Evolutionary conservation across 2,113 vertebrate species (phyloP), one percentile per base, ranked within the genome.

Genomic region (Pipa parva): DNA sequence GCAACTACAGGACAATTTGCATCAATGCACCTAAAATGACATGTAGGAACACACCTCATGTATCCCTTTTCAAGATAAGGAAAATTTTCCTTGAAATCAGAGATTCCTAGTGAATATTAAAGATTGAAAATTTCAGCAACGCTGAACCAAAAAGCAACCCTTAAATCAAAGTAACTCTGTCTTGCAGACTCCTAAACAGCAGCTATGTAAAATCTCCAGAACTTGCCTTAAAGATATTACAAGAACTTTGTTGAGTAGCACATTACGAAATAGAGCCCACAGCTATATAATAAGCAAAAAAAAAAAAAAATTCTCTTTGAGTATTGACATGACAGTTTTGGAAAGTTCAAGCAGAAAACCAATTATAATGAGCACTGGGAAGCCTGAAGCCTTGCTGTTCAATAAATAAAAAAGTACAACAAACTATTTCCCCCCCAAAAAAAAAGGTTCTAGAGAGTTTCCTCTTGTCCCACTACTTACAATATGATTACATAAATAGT

Each of bases 261-360:
- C 87, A 87, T 66, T 83, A 87, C 82, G 89, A 91, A 89, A 88
- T 85, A 88, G 81, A 87, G 87, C 89, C 88, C 85, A 84, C 79
- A 88, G 89, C 88, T 80, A 89, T 85, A 85, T 72, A 87, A 81
- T 88, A 86, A 89, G 86, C 84, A 88, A 89, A 88, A 90, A 86
- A 89, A 85, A 84, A 88, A 89, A 88, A 90, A 90, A 92, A 91
- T 89, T 88, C 87, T 88, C 85, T 86, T 88, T 89, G 88, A 90
- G 87, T 92, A 93, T 90, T 93, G 92, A 92, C 91, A 92, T 90
- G 86, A 87, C 84, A 92, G 88, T 91, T 91, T 93, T 91, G 87
- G 88, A 93, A 93, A 91, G 91, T 92, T 95, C 89, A 94, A 90
- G 88, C 90, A 90, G 89, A 93, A 93, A 93, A 94, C 89, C 81